A percentile compares a stretch with the other conserved stretches of the same genome.
These are phyloP conservation scores for Leguminivora glycinivorella DNA, from an alignment of 1,140 invertebrate genomes.

Conservation along the genomic window DNA sequence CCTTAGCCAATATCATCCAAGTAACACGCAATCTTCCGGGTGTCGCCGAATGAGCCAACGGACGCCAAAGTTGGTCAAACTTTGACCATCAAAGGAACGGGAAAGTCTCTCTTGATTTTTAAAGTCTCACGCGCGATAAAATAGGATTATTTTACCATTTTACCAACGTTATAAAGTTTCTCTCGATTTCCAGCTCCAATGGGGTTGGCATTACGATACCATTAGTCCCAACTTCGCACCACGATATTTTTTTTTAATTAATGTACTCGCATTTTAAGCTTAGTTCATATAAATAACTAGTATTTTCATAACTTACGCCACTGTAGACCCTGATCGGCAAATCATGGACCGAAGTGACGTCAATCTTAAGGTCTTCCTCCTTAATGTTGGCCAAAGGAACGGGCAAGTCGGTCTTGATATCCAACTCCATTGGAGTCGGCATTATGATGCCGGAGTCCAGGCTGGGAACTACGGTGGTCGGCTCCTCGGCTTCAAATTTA, in stretches of 20 bases:
- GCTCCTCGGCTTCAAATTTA: slow-evolving; percentile 42
- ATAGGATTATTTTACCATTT: no score
- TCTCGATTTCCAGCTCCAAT: slow-evolving; percentile 29
- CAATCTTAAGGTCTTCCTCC: slow-evolving; percentile 67
- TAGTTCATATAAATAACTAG: slow-evolving; percentile 8
- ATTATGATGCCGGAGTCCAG: slow-evolving; percentile 20
- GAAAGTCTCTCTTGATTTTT: slow-evolving; percentile 44
- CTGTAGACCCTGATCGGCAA: slow-evolving; percentile 51
- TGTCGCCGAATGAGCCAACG: no score
- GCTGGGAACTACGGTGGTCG: slow-evolving; percentile 32
- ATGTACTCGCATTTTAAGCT: not conserved
- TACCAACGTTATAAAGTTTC: no score
- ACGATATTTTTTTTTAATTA: slow-evolving; percentile 12
- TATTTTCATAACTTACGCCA: slow-evolving; percentile 42
- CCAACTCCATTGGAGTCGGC: slow-evolving; percentile 31
- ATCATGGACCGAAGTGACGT: slow-evolving; percentile 56
- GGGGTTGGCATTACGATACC: slow-evolving; percentile 22
- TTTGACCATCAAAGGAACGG: slow-evolving; percentile 60
- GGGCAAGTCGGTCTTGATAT: slow-evolving; percentile 42
- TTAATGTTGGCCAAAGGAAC: slow-evolving; percentile 66
- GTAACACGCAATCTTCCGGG: no score
- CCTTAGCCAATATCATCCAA: no score
- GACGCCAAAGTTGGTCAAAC: no score
- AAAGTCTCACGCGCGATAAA: no score
- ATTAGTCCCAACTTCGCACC: slow-evolving; percentile 28